These are phyloP conservation scores for Tetraodon nigroviridis DNA, from an alignment of 2,113 vertebrate species.

Conservation along the genomic window DNA sequence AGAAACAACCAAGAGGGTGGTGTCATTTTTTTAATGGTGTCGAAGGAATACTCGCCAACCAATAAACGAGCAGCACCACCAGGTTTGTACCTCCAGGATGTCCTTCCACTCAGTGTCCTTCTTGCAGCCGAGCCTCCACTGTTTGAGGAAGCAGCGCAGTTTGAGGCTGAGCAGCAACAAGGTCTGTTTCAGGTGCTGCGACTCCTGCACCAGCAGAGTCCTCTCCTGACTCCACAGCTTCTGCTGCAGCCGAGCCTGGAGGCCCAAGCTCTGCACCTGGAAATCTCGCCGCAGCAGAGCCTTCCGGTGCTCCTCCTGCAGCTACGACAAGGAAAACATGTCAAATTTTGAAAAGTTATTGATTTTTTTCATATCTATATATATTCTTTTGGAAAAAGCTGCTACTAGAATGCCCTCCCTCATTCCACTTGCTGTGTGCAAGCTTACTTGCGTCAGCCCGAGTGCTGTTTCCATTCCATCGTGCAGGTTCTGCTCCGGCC, in stretches of 20 bases:
- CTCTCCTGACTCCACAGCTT: constrained; percentile 95
- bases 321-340: constrained; percentile 56
- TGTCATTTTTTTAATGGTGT: neutral
- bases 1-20: constrained; percentile 24
- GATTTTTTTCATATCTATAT: too few relatives aligned
- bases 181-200: constrained; percentile 92
- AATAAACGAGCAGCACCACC: too few relatives aligned
- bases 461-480: constrained; percentile 82
- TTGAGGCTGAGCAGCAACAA: constrained; percentile 93
- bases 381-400: too few relatives aligned
- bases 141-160: constrained; percentile 95
- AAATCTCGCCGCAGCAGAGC: constrained; percentile 87
- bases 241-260: constrained; percentile 91
- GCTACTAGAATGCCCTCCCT: too few relatives aligned
- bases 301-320: constrained; percentile 95
- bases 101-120: constrained; percentile 84
- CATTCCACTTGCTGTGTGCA: too few relatives aligned
- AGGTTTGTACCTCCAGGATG: constrained; percentile 83
- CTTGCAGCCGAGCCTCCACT: constrained; percentile 88
- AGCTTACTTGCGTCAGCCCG: constrained; percentile 83
- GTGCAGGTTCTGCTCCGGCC: constrained; percentile 79
- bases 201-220: constrained; percentile 90
- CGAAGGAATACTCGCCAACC: too few relatives aligned
- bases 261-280: constrained; percentile 91
- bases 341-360: neutral